Conservation (phyloP, 2,888 invertebrate species). For the Drosophila longiperda region DNA sequence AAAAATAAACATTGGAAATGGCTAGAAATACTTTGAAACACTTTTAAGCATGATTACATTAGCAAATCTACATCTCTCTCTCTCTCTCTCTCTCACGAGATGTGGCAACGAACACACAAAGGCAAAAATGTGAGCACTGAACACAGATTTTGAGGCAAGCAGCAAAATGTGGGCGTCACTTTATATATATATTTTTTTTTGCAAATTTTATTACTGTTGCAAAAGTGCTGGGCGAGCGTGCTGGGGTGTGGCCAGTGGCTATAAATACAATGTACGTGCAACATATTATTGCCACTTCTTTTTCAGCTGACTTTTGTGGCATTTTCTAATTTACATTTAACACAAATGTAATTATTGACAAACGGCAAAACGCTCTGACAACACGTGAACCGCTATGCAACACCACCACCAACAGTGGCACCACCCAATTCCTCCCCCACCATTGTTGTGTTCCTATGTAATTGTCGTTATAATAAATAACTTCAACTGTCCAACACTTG, state of each 20-base stretch:
- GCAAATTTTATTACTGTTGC: constrained; percentile 44
- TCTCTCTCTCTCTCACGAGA: constrained; percentile 4
- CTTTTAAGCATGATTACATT: constrained; percentile 82
- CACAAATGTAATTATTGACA: constrained; percentile 77
- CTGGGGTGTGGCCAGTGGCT: constrained; percentile 41
- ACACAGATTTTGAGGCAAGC: constrained; percentile 39
- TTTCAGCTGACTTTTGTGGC: constrained; percentile 47
- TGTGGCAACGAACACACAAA: constrained; percentile 25
- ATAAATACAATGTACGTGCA: constrained; percentile 30
- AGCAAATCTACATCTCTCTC: constrained; percentile 67
- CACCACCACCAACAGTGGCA: constrained; percentile 7
- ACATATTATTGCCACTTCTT: constrained; percentile 56
- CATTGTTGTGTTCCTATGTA: constrained; percentile 54
- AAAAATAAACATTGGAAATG: constrained; percentile 79
- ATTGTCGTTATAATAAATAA: constrained; percentile 83
- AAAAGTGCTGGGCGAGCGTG: constrained; percentile 14
- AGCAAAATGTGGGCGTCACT: constrained; percentile 45
- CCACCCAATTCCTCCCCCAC: constrained; percentile 9
- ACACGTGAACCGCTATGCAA: constrained; percentile 43
- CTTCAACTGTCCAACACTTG: constrained; percentile 82
- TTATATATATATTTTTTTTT: neutral
- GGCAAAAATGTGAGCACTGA: constrained; percentile 37
- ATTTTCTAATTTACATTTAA: constrained; percentile 79
- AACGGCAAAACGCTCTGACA: constrained; percentile 56
- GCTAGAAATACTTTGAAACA: constrained; percentile 77